A percentile compares a stretch with the other conserved stretches of the same genome.
Conservation (phyloP, 2,888 invertebrate species). For the Drosophila falleni region DNA sequence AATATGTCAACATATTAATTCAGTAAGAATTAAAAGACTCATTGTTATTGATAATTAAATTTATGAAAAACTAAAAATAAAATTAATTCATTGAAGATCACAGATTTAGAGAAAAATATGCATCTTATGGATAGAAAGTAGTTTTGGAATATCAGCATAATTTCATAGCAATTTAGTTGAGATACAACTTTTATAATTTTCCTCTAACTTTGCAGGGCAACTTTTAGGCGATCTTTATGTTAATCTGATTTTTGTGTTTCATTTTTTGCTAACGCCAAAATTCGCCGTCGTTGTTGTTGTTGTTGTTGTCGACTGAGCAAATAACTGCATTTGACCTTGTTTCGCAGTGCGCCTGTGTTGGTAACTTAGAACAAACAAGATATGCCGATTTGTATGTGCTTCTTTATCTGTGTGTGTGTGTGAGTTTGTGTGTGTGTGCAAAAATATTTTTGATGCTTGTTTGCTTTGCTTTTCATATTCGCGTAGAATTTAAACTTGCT, state of each 20-base stretch:
- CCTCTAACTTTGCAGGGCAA: slow-evolving; percentile 23
- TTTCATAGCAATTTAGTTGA: not conserved
- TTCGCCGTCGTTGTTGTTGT: slow-evolving; percentile 33
- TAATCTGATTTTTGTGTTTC: slow-evolving; percentile 14
- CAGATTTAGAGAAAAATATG: no score
- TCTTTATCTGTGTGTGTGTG: slow-evolving; percentile 5
- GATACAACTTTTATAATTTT: not conserved
- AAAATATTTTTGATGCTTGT: slow-evolving; percentile 59
- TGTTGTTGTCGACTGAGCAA: slow-evolving; percentile 54
- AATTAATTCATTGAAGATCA: no score
- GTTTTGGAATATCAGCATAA: not conserved
- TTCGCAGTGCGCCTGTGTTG: slow-evolving; percentile 62
- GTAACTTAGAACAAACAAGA: slow-evolving; percentile 78
- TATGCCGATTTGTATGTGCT: slow-evolving; percentile 50
- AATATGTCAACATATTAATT: no score
- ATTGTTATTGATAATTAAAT: no score
- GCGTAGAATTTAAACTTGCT: slow-evolving; percentile 46
- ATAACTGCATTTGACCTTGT: slow-evolving; percentile 82
- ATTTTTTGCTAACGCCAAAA: slow-evolving; percentile 47
- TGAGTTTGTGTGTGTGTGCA: slow-evolving; percentile 15
- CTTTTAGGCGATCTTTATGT: not conserved
- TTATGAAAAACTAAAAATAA: no score
- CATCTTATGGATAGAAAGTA: not conserved
- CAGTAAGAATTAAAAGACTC: no score
- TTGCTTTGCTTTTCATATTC: slow-evolving; percentile 73